phyloP scores from a whole-genome alignment of 2,113 vertebrate species.

The Bubalus kerabau region DNA sequence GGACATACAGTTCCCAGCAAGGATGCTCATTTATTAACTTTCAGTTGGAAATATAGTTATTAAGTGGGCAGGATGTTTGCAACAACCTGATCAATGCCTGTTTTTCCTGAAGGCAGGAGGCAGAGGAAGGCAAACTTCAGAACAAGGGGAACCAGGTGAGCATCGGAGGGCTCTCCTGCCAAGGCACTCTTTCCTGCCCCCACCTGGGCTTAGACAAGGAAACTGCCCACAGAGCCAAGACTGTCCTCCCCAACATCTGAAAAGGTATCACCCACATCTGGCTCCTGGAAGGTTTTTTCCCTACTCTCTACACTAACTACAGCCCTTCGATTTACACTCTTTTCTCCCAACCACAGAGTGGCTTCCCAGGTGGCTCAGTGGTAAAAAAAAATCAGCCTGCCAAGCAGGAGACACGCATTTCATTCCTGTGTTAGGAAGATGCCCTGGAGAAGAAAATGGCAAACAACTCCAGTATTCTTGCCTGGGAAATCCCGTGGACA shows the following conservation, averaged over 20 bases:
- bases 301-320: not conserved
- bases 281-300: not conserved
- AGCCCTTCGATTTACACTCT: not conserved
- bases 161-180: not conserved
- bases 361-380: not conserved
- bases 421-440: not conserved
- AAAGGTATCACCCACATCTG: not conserved
- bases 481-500: not conserved
- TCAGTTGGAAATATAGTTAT: not conserved
- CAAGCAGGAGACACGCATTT: not conserved
- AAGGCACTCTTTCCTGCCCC: not conserved
- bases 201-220: not conserved
- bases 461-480: not conserved
- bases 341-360: not conserved
- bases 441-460: not conserved
- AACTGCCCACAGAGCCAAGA: not conserved
- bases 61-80: not conserved
- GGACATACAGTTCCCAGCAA: not conserved
- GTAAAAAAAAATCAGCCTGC: not conserved
- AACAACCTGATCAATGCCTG: not conserved
- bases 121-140: not conserved
- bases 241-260: rapidly evolving
- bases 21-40: not conserved
- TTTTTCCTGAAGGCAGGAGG: not conserved
- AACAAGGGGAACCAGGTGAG: not conserved